Percentiles rank a stretch among this genome's conserved stretches.
Conservation (phyloP, 2,113 vertebrate species). For the Andinoacara biseriatus region DNA sequence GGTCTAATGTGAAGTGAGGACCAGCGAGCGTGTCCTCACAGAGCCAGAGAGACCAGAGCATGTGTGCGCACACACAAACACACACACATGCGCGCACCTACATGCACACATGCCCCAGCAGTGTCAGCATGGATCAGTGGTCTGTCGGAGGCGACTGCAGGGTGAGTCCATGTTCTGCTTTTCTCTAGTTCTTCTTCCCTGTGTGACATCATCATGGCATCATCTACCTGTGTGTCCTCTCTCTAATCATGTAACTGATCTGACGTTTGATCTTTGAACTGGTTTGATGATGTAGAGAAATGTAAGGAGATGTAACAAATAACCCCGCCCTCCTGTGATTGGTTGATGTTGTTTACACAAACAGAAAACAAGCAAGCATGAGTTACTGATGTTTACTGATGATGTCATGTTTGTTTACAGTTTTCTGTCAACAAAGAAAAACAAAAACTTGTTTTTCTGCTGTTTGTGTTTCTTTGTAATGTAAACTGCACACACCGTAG, state of each 20-base stretch:
- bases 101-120: neutral
- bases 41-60: neutral
- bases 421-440: neutral
- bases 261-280: neutral
- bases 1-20: neutral
- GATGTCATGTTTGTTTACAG: neutral
- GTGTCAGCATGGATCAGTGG: neutral
- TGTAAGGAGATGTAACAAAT: neutral
- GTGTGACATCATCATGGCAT: conserved; percentile 29
- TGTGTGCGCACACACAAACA: neutral
- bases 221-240: neutral
- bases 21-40: neutral
- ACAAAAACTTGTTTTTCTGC: neutral
- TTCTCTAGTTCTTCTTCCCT: conserved; percentile 4
- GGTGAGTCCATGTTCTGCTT: conserved; percentile 31
- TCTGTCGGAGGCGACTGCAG: conserved; percentile 9
- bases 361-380: neutral
- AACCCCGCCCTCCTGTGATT: conserved; percentile 11
- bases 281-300: neutral
- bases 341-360: neutral
- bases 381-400: neutral
- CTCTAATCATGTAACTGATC: neutral
- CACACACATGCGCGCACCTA: conserved; percentile 18
- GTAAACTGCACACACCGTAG: neutral
- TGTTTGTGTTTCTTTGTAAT: neutral